A percentile compares a stretch with the other conserved stretches of the same genome.
Conservation (phyloP, 2,113 vertebrate genomes). For the Scomber colias region DNA sequence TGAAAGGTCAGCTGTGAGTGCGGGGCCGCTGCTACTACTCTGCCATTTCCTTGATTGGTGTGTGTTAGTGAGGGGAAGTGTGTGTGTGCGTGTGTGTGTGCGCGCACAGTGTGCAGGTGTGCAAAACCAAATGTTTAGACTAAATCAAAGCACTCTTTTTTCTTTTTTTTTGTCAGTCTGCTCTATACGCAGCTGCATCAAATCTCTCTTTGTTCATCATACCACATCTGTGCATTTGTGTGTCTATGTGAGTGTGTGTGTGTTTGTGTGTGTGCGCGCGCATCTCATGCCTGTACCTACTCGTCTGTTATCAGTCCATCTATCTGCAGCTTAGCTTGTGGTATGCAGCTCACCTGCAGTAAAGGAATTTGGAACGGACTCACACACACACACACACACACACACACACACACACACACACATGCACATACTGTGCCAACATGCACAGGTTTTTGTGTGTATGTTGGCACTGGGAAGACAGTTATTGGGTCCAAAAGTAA, state of each 20-base stretch:
- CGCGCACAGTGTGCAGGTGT: slow-evolving; percentile 42
- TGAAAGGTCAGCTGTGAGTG: slow-evolving; percentile 65
- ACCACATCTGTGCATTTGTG: slow-evolving; percentile 25
- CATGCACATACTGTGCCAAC: not conserved
- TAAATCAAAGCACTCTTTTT: slow-evolving; percentile 52
- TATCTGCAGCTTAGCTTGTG: slow-evolving; percentile 46
- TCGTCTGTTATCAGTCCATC: slow-evolving; percentile 65
- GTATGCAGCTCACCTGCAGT: slow-evolving; percentile 73
- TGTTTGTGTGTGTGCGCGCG: slow-evolving; percentile 35
- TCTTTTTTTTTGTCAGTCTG: slow-evolving; percentile 33
- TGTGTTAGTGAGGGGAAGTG: slow-evolving; percentile 22
- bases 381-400: slow-evolving; percentile 36
- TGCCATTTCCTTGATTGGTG: slow-evolving; percentile 63
- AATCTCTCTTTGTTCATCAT: slow-evolving; percentile 23
- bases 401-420: not conserved
- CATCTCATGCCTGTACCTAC: slow-evolving; percentile 51
- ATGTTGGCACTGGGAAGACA: slow-evolving; percentile 12
- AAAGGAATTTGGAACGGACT: slow-evolving; percentile 28
- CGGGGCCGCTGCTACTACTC: slow-evolving; percentile 26
- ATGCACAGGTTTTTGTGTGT: slow-evolving; percentile 8
- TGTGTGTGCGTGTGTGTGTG: slow-evolving; percentile 10
- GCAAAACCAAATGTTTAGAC: slow-evolving; percentile 43
- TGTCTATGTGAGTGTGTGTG: slow-evolving; percentile 27
- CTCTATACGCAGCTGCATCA: slow-evolving; percentile 54
- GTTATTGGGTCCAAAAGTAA: slow-evolving; percentile 28